Conservation (phyloP, 92 coral and sea anemone species). For the Isaurus tuberculatus region DNA sequence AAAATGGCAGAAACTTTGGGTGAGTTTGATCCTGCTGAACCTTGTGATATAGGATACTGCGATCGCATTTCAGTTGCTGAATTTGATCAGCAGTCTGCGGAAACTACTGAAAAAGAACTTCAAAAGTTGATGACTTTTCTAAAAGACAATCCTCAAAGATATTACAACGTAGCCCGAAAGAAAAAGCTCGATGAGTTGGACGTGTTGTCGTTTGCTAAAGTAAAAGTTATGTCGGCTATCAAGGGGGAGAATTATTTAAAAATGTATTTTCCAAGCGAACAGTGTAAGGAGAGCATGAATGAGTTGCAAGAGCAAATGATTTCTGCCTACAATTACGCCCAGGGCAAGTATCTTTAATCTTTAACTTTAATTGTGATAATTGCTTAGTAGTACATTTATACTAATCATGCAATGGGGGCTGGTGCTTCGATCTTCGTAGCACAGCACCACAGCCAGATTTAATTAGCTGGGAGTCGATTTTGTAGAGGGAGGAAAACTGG, state of each 20-base stretch:
- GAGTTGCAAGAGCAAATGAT: conserved; percentile 41
- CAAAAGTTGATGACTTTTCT: conserved; percentile 56
- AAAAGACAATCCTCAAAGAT: conserved; percentile 52
- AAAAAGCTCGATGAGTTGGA: conserved; percentile 61
- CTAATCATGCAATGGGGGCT: too few species aligned
- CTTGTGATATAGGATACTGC: conserved; percentile 55
- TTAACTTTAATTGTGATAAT: neutral
- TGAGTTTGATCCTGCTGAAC: conserved; percentile 63
- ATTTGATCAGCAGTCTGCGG: conserved; percentile 56
- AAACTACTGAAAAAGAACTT: conserved; percentile 67
- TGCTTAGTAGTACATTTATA: neutral
- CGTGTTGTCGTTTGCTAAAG: conserved; percentile 54
- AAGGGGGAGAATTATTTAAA: conserved; percentile 63
- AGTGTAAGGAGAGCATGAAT: conserved; percentile 57
- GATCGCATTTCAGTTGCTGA: conserved; percentile 53
- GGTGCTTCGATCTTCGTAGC: too few species aligned
- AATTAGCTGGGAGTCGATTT: too few species aligned
- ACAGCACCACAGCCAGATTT: too few species aligned
- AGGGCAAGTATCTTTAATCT: conserved; percentile 39
- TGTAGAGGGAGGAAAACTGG: too few species aligned
- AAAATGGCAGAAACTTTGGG: conserved; percentile 56
- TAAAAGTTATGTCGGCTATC: conserved; percentile 60
- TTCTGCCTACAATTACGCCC: conserved; percentile 63
- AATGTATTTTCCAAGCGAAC: conserved; percentile 50
- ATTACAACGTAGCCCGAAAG: conserved; percentile 50